Percentiles rank a stretch among this genome's conserved stretches.
Evolutionary conservation across 2,797 vertebrate species (phyloP).

Genomic region (Limosa lapponica): DNA sequence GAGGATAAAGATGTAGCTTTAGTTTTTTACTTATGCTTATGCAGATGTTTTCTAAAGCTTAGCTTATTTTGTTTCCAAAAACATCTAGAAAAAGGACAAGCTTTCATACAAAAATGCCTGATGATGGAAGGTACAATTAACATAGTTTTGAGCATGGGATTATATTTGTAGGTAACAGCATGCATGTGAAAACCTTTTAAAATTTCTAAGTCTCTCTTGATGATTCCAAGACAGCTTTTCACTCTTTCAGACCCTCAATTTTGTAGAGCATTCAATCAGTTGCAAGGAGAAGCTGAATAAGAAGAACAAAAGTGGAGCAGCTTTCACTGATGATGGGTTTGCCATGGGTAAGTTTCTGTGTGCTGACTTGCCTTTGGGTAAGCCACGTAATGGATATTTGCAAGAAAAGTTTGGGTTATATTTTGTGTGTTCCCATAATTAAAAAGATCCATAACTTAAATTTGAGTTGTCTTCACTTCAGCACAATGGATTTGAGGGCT

Average conservation of each 20-base stretch:
- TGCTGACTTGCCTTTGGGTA: not conserved
- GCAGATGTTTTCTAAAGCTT: not conserved
- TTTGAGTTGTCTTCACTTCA: not conserved
- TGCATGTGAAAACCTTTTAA: not conserved
- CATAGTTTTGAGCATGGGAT: not conserved
- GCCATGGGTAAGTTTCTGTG: constrained; percentile 90
- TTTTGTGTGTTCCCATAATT: not conserved
- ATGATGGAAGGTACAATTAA: not conserved
- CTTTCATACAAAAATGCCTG: not conserved
- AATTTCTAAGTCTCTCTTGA: not conserved
- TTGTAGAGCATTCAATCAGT: constrained; percentile 96
- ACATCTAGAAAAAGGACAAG: not conserved
- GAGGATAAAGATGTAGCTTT: not conserved
- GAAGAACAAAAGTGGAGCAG: constrained; percentile 96
- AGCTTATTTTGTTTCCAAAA: not conserved
- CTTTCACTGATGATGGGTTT: constrained; percentile 98
- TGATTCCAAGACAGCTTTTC: not conserved
- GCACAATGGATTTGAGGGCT: not conserved
- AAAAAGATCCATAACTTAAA: not conserved
- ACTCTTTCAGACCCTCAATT: constrained; percentile 90
- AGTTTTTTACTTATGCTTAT: not conserved
- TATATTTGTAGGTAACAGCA: not conserved
- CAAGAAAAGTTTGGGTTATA: not conserved
- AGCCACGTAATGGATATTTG: not conserved
- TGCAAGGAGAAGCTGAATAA: constrained; percentile 99